Evolutionary conservation across 2,888 invertebrate species (phyloP), one percentile per base, ranked within the genome.

Genomic region (Pyralis farinalis): DNA sequence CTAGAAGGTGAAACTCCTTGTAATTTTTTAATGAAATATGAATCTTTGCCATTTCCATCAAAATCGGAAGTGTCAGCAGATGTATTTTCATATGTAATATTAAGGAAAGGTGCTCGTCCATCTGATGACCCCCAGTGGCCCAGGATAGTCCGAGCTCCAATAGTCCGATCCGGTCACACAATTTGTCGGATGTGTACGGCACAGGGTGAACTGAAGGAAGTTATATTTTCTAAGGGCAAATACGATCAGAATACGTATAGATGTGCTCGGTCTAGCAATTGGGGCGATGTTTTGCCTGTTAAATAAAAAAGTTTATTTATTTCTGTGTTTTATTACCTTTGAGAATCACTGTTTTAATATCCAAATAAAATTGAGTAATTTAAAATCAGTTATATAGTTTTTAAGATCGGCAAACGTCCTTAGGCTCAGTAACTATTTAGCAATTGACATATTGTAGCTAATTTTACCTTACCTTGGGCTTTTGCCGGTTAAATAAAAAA

Each of bases 241-340:
- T 92, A 94, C 62, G 95, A 95, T 75, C 94, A 92, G 92, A 94
- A 84, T 8, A 90, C 93, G 0, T 96, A 95, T 58, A 89, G 92
- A 53, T 95, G 95, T 80, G 95, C 95, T 0, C 91, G 92, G 60
- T 88, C 91, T 1, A 91, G 93, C 52, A 90, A 91, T 52, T 96
- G 96, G 95, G 96, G 97, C 3, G 97, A 97, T 75, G 77, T 92
- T 29, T 77, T 97, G 47, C 97, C 97, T 12, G 82, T 94, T 16
- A 84, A 90, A 78, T 61, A 80, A 78, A 36, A 32, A 1, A 8
- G 1, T 27, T 1, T n/a, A 20, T 25, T 25, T 8, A 8, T 2
- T 25, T 25, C 2, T 25, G 7, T 25, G 25, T 25, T 25, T 25
- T 25, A 25, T 25, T 25, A n/a, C n/a, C n/a, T n/a, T n/a, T n/a